Evolutionary conservation across 1,140 invertebrate species (phyloP).

Genomic region (Camponotus pennsylvanicus): DNA sequence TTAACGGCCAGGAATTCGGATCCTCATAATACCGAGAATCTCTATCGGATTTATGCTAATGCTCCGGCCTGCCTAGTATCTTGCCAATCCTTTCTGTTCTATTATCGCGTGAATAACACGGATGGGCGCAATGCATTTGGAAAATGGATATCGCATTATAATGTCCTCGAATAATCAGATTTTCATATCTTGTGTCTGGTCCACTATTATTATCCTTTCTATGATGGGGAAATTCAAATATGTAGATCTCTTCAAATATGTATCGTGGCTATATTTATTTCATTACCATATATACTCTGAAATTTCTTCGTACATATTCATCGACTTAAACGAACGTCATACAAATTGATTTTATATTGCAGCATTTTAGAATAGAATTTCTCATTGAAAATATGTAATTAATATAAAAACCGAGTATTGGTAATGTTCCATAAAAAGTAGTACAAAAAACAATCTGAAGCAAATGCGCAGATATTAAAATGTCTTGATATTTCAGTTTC

Average conservation of each 20-base stretch:
- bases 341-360: not conserved
- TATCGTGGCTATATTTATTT: not conserved
- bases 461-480: not conserved
- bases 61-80: constrained; percentile 49
- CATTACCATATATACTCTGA: not conserved
- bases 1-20: constrained; percentile 66
- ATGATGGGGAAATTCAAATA: not conserved
- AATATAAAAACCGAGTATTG: not conserved
- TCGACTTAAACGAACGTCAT: not conserved
- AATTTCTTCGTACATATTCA: not conserved
- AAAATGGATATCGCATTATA: constrained; percentile 38
- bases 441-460: not conserved
- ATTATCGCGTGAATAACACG: constrained; percentile 56
- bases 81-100: constrained; percentile 62
- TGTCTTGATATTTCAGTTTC: not conserved
- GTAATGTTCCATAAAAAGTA: not conserved
- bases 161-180: constrained; percentile 17
- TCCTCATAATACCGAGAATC: constrained; percentile 68
- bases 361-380: not conserved
- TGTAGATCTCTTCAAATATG: not conserved
- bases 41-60: constrained; percentile 77
- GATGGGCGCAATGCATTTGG: constrained; percentile 19
- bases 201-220: not conserved
- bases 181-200: not conserved
- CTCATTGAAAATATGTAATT: not conserved